These are phyloP conservation scores for Diploscapter pachys DNA, from an alignment of 1,140 invertebrate species.

Conservation along the genomic window DNA sequence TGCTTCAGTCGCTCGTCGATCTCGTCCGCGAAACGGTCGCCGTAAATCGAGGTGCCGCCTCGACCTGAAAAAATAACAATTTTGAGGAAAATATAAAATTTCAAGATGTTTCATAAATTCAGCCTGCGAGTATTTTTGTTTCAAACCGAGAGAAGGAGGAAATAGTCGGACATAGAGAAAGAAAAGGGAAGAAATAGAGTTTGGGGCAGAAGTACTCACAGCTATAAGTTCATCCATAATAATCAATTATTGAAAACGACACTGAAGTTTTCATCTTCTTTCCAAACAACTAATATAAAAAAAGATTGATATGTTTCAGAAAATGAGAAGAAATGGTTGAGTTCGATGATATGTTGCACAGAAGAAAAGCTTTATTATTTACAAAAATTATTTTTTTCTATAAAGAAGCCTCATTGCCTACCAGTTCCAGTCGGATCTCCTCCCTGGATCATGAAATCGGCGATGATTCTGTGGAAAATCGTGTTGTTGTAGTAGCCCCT, in stretches of 20 bases:
- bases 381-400: constrained; percentile 10
- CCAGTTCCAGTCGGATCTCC: constrained; percentile 85
- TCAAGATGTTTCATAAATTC: background rate
- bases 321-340: no score
- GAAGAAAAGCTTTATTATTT: no score
- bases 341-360: no score
- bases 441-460: constrained; percentile 93
- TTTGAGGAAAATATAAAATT: constrained; percentile 2
- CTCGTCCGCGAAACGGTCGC: constrained; percentile 89
- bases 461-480: constrained; percentile 91
- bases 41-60: constrained; percentile 94
- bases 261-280: constrained; percentile 9
- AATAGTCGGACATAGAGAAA: constrained; percentile 25
- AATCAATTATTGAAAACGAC: no score
- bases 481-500: constrained; percentile 92
- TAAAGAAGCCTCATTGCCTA: constrained; percentile 29
- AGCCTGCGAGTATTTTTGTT: background rate
- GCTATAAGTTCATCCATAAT: no score
- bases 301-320: constrained; percentile 8
- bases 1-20: constrained; percentile 89
- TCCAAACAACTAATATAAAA: constrained; percentile 18
- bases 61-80: constrained; percentile 64
- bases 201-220: background rate
- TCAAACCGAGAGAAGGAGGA: background rate
- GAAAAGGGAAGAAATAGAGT: constrained; percentile 36